These are phyloP conservation scores for Mesoligia furuncula DNA, from an alignment of 2,888 invertebrate genomes.

Conservation along the genomic window DNA sequence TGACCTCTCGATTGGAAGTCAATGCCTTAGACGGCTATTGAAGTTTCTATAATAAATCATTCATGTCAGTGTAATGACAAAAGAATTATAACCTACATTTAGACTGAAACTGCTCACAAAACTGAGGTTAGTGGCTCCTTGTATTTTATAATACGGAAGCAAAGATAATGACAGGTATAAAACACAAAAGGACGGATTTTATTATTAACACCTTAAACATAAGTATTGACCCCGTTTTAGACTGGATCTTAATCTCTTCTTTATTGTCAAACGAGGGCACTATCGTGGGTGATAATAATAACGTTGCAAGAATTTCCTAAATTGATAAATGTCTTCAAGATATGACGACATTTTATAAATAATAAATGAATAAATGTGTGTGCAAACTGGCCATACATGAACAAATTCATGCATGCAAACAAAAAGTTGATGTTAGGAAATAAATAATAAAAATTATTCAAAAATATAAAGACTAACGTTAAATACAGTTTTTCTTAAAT, in stretches of 20 bases:
- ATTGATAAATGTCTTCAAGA: constrained; percentile 15
- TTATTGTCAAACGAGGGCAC: constrained; percentile 37
- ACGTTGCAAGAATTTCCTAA: constrained; percentile 5
- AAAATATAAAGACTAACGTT: too few species aligned
- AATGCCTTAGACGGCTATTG: constrained; percentile 22
- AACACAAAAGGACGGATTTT: constrained; percentile 40
- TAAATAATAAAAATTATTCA: too few species aligned
- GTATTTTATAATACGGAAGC: constrained; percentile 35
- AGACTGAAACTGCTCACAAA: not conserved
- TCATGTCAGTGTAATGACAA: not conserved
- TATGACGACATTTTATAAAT: not conserved
- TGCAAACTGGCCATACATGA: constrained; percentile 8
- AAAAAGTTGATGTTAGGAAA: constrained; percentile 6
- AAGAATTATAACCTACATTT: not conserved
- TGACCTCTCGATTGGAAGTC: constrained; percentile 34
- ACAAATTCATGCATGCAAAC: constrained; percentile 3
- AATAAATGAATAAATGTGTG: too few species aligned
- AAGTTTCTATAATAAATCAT: not conserved
- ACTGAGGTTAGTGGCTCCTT: not conserved
- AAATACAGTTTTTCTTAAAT: too few species aligned
- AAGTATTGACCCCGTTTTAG: constrained; percentile 15
- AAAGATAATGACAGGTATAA: constrained; percentile 20
- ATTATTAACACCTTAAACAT: constrained; percentile 47
- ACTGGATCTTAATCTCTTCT: constrained; percentile 45
- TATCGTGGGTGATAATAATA: constrained; percentile 15